These are phyloP conservation scores for Sigmodon hispidus DNA, from an alignment of 2,113 vertebrate species.

Conservation along the genomic window DNA sequence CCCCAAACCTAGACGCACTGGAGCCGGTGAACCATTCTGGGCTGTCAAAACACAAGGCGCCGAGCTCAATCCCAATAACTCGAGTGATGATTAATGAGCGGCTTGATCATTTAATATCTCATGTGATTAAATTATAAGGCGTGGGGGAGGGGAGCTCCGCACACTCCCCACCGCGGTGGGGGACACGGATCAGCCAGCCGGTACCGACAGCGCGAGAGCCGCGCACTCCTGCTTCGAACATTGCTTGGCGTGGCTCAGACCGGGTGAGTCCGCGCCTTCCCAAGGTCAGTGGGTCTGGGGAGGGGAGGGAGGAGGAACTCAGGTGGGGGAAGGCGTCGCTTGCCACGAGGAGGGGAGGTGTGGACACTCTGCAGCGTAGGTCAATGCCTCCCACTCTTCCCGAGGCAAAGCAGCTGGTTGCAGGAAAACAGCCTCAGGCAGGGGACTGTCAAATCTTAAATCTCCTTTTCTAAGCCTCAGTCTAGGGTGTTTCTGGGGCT, in stretches of 20 bases:
- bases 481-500: not conserved
- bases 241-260: not conserved
- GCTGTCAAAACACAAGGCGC: conserved; percentile 16
- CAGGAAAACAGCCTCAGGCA: not conserved
- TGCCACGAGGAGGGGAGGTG: not conserved
- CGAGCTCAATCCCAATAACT: conserved; percentile 58
- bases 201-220: not conserved
- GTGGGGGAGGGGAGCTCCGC: conserved; percentile 71
- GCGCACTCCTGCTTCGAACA: not conserved
- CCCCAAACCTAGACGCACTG: conserved; percentile 19
- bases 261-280: not conserved
- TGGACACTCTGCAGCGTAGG: not conserved
- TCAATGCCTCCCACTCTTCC: not conserved
- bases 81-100: conserved; percentile 72
- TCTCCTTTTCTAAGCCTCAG: not conserved
- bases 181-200: not conserved
- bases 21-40: not conserved
- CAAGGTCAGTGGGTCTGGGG: conserved; percentile 70
- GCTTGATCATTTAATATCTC: conserved; percentile 76
- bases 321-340: not conserved
- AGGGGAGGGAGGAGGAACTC: not conserved
- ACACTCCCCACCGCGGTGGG: not conserved
- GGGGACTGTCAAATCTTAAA: not conserved
- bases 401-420: not conserved
- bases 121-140: conserved; percentile 74